A percentile compares a stretch with the other conserved stretches of the same genome.
Evolutionary conservation across 2,797 vertebrate genomes (phyloP).

Genomic region (Tarsius wallacei): DNA sequence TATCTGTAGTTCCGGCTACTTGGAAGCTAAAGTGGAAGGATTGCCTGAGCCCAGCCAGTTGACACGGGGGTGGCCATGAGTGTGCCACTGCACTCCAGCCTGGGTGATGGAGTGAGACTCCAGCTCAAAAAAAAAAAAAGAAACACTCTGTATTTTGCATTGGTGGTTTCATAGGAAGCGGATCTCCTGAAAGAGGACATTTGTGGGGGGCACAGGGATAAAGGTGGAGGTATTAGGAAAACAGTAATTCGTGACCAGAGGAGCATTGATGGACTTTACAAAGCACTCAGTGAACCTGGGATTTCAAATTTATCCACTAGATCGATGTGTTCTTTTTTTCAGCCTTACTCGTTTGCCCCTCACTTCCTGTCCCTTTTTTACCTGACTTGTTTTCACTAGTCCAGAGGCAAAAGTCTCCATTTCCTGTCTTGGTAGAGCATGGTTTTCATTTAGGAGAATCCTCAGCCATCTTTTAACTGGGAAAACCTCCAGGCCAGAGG

Average conservation of each 20-base stretch:
- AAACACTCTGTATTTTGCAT: neutral
- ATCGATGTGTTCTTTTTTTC: neutral
- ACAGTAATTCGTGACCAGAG: neutral
- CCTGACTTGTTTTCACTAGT: neutral
- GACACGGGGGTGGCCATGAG: too few relatives aligned
- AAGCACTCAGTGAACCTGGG: neutral
- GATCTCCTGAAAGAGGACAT: neutral
- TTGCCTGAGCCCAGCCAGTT: too few relatives aligned
- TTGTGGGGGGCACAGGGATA: neutral
- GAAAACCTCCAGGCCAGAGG: neutral
- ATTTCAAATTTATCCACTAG: neutral
- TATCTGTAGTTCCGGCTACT: too few relatives aligned
- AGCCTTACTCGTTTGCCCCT: neutral
- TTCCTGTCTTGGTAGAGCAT: neutral
- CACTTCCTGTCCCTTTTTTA: slow-evolving; percentile 49
- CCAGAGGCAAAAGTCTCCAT: neutral
- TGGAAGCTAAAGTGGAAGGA: too few relatives aligned
- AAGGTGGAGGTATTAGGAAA: neutral
- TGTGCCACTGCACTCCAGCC: too few relatives aligned
- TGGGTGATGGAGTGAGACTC: too few relatives aligned
- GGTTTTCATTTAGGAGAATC: neutral
- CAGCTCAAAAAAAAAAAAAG: too few relatives aligned
- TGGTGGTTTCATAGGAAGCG: neutral
- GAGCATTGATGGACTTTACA: neutral
- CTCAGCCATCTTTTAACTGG: neutral